phyloP scores from a whole-genome alignment of 1,140 invertebrate species.

The Myzus persicae region DNA sequence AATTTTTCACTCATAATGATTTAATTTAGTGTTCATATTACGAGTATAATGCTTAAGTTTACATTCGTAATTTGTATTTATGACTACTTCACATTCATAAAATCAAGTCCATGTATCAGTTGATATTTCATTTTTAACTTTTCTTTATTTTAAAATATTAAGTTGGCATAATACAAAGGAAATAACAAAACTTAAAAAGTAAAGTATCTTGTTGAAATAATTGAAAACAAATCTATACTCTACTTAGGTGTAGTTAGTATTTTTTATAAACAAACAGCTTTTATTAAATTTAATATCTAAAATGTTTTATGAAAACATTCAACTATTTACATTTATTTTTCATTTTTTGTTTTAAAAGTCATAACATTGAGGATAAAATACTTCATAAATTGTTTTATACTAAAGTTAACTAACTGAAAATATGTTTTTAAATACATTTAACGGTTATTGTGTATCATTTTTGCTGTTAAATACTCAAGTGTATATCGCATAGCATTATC shows the following conservation, averaged over 20 bases:
- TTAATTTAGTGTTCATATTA: neutral
- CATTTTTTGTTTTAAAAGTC: neutral
- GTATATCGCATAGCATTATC: neutral
- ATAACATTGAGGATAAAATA: neutral
- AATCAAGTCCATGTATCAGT: neutral
- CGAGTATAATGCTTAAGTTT: neutral
- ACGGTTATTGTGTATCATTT: neutral
- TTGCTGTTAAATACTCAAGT: neutral
- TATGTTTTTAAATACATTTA: neutral
- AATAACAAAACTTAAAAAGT: neutral
- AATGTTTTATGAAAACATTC: neutral
- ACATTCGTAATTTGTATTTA: neutral
- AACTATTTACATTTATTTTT: neutral
- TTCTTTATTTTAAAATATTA: neutral
- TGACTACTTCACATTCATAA: neutral
- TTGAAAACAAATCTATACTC: neutral
- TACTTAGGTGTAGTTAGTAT: neutral
- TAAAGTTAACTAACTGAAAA: neutral
- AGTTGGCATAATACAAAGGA: neutral
- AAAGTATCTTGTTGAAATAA: neutral
- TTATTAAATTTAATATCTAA: neutral
- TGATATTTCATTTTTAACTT: neutral
- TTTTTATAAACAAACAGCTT: neutral
- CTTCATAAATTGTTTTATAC: constrained; percentile 1
- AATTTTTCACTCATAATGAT: neutral